A percentile compares a stretch with the other conserved stretches of the same genome.
These are phyloP conservation scores for Echeneis naucrates DNA, from an alignment of 2,797 vertebrate genomes.

Conservation along the genomic window DNA sequence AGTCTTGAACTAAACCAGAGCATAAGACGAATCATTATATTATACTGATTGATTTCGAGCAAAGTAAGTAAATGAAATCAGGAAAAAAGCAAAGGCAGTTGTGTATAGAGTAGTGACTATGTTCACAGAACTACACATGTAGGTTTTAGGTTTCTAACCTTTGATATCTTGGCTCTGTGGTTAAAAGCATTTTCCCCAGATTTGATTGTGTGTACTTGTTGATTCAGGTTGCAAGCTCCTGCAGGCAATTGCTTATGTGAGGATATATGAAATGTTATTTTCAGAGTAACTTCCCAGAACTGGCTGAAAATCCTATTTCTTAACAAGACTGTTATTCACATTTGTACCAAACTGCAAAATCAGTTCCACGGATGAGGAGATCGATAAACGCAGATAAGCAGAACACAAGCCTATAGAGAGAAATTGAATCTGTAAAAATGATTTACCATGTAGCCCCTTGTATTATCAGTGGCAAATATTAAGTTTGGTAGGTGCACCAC, in stretches of 20 bases:
- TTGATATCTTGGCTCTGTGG: neutral
- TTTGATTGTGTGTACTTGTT: neutral
- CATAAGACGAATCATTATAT: constrained; percentile 2
- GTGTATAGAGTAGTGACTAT: neutral
- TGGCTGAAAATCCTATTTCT: too few species aligned
- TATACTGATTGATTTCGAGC: neutral
- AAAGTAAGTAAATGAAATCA: neutral
- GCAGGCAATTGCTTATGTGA: neutral
- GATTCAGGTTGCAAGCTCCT: neutral
- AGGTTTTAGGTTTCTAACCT: neutral
- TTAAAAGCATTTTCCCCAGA: neutral
- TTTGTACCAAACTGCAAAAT: neutral
- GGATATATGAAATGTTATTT: neutral
- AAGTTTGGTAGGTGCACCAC: neutral
- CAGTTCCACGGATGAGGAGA: too few species aligned
- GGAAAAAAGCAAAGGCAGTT: neutral
- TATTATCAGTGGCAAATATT: neutral
- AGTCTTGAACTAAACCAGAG: neutral
- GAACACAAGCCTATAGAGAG: neutral
- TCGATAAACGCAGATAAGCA: too few species aligned
- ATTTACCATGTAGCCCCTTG: neutral
- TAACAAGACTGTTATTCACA: too few species aligned
- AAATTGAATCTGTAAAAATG: neutral
- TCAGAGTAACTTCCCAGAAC: neutral
- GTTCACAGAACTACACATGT: neutral